Base-by-base conservation (phyloP, 2,888 invertebrate genomes). In the Caenorhabditis doughertyi region DNA sequence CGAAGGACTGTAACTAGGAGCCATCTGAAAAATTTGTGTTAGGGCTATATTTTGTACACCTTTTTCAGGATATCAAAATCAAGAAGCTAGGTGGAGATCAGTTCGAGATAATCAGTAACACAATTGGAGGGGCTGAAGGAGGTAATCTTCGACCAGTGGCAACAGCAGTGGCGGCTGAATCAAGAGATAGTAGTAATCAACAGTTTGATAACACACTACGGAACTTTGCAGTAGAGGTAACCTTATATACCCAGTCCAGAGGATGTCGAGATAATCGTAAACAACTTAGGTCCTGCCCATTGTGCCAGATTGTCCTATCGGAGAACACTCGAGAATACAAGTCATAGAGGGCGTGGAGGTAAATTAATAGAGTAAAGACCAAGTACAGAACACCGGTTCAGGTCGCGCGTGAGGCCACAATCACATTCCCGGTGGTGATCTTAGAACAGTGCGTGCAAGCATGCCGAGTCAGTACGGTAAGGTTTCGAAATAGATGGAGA, bases 281-380 rank as follows among this genome's bases (percentile, higher is more conserved):
- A 51, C 35, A n/a, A 49, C 68, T 71, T 29, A 86, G 83, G 82
- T 86, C 35, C 55, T 86, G 9, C 87, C 87, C 18, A 77, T 87
- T 0, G 79, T 87, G 9, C 87, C 87, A 4, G 87, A 87, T 67
- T 89, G 89, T 71, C 88, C 88, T 1, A 68, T 86, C 13, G 89
- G 85, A 16, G 87, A 84, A 49, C 68, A 83, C 32, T 84, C 89
- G 0, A 79, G 85, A 60, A 84, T 90, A 47, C 89, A 90, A 71
- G 70, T 90, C 7, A 89, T 90, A 35, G 90, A 90, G 71, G 90
- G 90, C 44, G 89, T 90, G n/a, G 81, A 85, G n/a, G 79, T 90
- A n/a, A 49, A 13, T 8, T 21, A 1, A 35, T 29, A 7, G 23
- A 23, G 39, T 25, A 56, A 51, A 70, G 7, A 44, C 21, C 9